Evolutionary conservation across 2,797 vertebrate species (phyloP).

Genomic region (Bucorvus abyssinicus): DNA sequence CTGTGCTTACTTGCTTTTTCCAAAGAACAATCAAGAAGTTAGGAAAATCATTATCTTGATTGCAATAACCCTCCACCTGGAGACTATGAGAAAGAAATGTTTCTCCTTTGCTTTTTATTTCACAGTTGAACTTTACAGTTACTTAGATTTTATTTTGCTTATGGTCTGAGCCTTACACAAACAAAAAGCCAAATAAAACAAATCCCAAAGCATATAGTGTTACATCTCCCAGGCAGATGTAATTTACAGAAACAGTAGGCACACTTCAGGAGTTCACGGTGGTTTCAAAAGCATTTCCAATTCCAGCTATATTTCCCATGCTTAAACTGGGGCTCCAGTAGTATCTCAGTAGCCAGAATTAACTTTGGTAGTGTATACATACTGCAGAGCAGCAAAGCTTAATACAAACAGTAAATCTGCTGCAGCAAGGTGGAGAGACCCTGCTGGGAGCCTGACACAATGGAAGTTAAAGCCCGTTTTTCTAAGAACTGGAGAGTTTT

Average conservation of each 20-base stretch:
- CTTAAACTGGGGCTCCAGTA: background rate
- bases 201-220: background rate
- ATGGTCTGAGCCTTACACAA: background rate
- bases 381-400: slow-evolving; percentile 2
- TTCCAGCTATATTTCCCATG: background rate
- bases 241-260: slow-evolving; percentile 55
- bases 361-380: background rate
- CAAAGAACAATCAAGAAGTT: background rate
- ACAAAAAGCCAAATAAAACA: slow-evolving; percentile 31
- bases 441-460: background rate
- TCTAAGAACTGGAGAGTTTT: background rate
- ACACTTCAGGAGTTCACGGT: slow-evolving; percentile 2
- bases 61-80: background rate
- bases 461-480: background rate
- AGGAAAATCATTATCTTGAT: background rate
- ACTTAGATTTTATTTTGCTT: slow-evolving; percentile 31
- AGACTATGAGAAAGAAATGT: background rate
- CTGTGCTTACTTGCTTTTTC: background rate
- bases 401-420: slow-evolving; percentile 19
- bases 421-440: background rate
- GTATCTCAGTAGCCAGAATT: background rate
- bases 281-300: slow-evolving; percentile 24
- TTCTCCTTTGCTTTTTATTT: slow-evolving; percentile 3
- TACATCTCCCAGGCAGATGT: slow-evolving; percentile 35
- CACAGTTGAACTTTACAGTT: background rate